These are phyloP conservation scores for Tonatia bakeri DNA, from an alignment of 2,113 vertebrate genomes.

Conservation along the genomic window DNA sequence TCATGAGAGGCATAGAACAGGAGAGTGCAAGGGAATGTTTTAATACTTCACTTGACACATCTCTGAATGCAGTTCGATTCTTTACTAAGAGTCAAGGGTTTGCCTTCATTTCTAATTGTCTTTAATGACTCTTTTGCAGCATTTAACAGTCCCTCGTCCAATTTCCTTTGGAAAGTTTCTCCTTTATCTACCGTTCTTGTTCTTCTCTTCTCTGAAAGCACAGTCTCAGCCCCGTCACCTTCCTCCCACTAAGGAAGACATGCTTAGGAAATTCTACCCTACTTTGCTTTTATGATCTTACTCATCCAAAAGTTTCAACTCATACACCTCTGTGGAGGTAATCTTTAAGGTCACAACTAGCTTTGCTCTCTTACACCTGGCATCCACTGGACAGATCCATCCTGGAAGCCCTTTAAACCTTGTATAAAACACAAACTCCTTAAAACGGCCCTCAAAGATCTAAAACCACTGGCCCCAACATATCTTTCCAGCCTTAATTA, in stretches of 20 bases:
- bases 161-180: background rate
- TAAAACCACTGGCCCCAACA: background rate
- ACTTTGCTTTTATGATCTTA: background rate
- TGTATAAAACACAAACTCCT: background rate
- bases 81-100: background rate
- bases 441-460: background rate
- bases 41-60: background rate
- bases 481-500: background rate
- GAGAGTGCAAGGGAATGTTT: background rate
- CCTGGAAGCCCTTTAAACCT: background rate
- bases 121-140: background rate
- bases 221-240: background rate
- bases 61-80: background rate
- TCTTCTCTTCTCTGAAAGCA: background rate
- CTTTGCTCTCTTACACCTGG: background rate
- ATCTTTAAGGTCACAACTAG: background rate
- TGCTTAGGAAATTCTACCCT: background rate
- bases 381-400: background rate
- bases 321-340: background rate
- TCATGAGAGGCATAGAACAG: background rate
- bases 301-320: background rate
- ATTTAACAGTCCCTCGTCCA: background rate
- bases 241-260: background rate
- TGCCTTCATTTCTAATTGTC: background rate
- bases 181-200: background rate